Percentiles rank a stretch among this genome's conserved stretches.
Evolutionary conservation across 1,140 invertebrate species (phyloP).

Genomic region (Aphelenchoides fujianensis): DNA sequence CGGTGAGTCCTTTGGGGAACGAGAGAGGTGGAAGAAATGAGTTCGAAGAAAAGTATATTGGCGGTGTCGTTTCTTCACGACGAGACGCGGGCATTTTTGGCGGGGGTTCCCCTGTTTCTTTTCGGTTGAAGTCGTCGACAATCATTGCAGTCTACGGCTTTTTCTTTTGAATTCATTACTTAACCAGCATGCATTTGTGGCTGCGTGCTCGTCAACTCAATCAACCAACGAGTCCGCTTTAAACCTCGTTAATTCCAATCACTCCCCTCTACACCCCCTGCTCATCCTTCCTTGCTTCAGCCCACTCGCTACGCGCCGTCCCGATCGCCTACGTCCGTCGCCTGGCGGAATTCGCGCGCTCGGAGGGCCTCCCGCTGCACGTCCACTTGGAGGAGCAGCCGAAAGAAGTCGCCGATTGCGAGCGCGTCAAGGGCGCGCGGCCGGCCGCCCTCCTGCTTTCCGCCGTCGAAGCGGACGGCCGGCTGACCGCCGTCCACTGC

Average conservation of each 20-base stretch:
- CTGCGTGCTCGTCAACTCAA: background rate
- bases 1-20: constrained; percentile 33
- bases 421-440: background rate
- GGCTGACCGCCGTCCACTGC: constrained; percentile 42
- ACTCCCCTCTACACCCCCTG: no score
- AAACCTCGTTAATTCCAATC: no score
- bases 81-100: no score
- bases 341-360: constrained; percentile 41
- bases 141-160: no score
- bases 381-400: constrained; percentile 61
- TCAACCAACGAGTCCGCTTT: background rate
- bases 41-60: no score
- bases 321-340: constrained; percentile 27
- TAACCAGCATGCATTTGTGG: no score
- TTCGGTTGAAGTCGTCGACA: no score
- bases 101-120: no score
- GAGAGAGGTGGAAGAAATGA: no score
- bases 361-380: constrained; percentile 48
- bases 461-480: constrained; percentile 10
- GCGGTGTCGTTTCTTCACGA: no score
- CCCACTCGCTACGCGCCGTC: constrained; percentile 59
- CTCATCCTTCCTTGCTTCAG: constrained; percentile 33
- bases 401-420: constrained; percentile 51
- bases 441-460: constrained; percentile 35
- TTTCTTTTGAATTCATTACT: no score